Evolutionary conservation across 2,888 invertebrate genomes (phyloP).

Genomic region (Clepsis dumicolana): DNA sequence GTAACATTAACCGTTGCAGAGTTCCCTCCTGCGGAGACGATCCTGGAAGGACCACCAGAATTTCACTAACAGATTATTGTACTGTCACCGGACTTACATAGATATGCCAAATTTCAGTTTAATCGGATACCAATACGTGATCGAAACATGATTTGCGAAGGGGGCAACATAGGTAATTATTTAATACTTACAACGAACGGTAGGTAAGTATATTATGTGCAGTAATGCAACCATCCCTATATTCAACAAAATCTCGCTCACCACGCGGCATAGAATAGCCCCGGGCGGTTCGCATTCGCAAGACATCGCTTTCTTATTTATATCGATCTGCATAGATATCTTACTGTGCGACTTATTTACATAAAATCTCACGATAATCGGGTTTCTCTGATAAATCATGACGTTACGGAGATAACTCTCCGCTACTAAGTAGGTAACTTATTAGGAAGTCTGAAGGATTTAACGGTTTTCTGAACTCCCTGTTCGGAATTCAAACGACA

Average conservation of each 20-base stretch:
- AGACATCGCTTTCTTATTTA: conserved; percentile 32
- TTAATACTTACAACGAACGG: no score
- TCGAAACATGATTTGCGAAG: no score
- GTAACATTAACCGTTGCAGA: no score
- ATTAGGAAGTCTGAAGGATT: conserved; percentile 26
- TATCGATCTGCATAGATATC: conserved; percentile 26
- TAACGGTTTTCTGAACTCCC: conserved; percentile 20
- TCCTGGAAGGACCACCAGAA: no score
- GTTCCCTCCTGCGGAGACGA: no score
- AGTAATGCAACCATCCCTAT: neutral
- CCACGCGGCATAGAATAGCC: conserved; percentile 11
- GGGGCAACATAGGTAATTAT: no score
- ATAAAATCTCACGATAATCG: conserved; percentile 34
- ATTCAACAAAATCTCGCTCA: neutral
- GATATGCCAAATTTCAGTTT: no score
- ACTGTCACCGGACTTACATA: no score
- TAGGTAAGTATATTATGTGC: no score
- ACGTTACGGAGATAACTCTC: conserved; percentile 21
- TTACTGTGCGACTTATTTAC: conserved; percentile 25
- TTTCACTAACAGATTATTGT: no score
- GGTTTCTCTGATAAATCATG: conserved; percentile 31
- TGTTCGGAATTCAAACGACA: conserved; percentile 12
- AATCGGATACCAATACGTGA: no score
- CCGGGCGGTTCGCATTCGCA: conserved; percentile 12
- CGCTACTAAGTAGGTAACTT: conserved; percentile 27